Evolutionary conservation across 23 tunicate species (phyloP).

Genomic region (Ascidia mentula): DNA sequence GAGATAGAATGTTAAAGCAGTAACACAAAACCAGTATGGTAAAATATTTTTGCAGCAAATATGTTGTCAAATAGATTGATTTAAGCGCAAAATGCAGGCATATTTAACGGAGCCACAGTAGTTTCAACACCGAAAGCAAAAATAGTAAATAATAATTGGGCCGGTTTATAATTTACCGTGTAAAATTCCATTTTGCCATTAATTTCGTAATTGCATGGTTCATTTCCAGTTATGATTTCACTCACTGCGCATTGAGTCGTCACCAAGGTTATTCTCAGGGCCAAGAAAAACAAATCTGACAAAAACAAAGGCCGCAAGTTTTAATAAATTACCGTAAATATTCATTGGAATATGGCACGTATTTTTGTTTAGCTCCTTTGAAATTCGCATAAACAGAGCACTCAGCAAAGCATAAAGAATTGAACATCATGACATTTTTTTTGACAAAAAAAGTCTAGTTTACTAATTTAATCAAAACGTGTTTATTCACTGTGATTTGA

Average conservation of each 20-base stretch:
- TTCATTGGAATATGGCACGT: no score
- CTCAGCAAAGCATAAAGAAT: not conserved
- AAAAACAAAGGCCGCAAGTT: not conserved
- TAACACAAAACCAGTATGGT: not conserved
- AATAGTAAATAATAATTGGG: not conserved
- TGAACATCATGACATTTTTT: no score
- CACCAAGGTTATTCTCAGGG: not conserved
- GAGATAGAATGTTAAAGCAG: conserved; percentile 23
- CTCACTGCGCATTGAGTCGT: conserved; percentile 18
- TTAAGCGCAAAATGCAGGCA: not conserved
- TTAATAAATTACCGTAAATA: not conserved
- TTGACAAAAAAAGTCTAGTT: no score
- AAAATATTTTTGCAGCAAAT: not conserved
- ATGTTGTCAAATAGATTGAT: not conserved
- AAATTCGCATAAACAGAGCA: not conserved
- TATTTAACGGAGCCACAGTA: no score
- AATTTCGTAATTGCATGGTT: conserved; percentile 31
- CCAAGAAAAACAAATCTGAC: not conserved
- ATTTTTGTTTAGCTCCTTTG: not conserved
- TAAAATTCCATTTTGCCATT: conserved; percentile 23
- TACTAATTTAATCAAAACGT: no score
- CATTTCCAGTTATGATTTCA: conserved; percentile 12
- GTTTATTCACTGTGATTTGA: no score
- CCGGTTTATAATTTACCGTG: conserved; percentile 10
- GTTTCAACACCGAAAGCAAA: no score